These are phyloP conservation scores for Enteromius afrohamiltoni DNA, from an alignment of 2,797 vertebrate species.

Conservation along the genomic window DNA sequence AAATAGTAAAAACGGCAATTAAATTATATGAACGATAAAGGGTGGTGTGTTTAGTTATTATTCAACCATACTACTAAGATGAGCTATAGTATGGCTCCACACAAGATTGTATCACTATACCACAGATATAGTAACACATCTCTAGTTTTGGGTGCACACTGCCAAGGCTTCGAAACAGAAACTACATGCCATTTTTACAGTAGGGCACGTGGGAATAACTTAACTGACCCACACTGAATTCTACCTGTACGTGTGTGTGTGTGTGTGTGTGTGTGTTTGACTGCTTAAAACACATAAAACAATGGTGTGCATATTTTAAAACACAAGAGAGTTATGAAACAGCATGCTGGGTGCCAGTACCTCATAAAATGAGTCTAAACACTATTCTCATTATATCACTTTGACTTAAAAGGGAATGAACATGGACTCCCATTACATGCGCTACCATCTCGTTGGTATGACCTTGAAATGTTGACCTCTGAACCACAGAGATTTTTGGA, in stretches of 20 bases:
- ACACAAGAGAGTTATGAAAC: constrained; percentile 24
- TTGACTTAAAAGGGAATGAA: constrained; percentile 16
- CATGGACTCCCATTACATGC: constrained; percentile 17
- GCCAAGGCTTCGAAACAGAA: neutral
- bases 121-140: constrained; percentile 40
- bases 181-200: neutral
- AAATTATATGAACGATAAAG: neutral
- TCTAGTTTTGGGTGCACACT: neutral
- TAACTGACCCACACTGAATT: constrained; percentile 18
- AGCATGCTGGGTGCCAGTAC: neutral
- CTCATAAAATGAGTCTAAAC: constrained; percentile 20
- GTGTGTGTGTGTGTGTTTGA: neutral
- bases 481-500: neutral
- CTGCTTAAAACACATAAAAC: neutral
- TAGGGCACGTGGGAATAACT: constrained; percentile 16
- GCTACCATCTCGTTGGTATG: constrained; percentile 22
- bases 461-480: constrained; percentile 33
- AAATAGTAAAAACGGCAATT: neutral
- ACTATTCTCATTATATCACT: constrained; percentile 14
- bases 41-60: neutral
- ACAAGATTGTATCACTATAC: constrained; percentile 21
- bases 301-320: neutral
- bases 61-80: neutral
- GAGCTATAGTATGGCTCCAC: neutral
- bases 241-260: neutral